Base-by-base conservation (phyloP, 2,888 invertebrate genomes). In the Scotopteryx bipunctaria region DNA sequence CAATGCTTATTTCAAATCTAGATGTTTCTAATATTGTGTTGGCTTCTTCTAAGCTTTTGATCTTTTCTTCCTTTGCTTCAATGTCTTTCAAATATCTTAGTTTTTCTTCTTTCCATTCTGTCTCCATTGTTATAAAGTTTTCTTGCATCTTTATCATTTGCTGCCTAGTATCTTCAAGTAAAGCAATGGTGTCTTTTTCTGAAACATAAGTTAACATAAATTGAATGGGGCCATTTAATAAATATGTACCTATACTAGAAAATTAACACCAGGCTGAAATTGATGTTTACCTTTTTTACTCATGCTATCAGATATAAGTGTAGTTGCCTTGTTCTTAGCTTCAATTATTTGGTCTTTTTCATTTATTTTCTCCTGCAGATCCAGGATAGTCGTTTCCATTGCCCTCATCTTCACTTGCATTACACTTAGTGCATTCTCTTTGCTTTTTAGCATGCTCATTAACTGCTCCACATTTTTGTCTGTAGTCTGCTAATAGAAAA, bases 301-400 rank as follows among this genome's bases (percentile, higher is more conserved):
- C 50, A 95, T 85, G 79, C 93, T 94, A 64, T 94, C 95, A 3
- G 94, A 93, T 92, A 95, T 94, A 33, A 95, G 85, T 11, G 94
- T 93, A 32, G 94, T 93, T 17, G 97, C 96, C 84, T 94, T 94
- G 66, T 95, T 95, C 76, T 96, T 92, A 3, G 96, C 94, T 78
- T 94, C 94, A 69, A 97, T 95, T 41, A 97, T 94, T 69, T 95
- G 94, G 81, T 96, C 95, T 78, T 96, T 95, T 81, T 96, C 95
- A 70, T 93, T 94, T 2, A 96, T 88, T 80, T 94, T 94, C 76
- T 97, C 97, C 81, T 96, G 95, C 40, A 95, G 88, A 78, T 98
- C 97, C 59, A 97, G 81, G 37, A 97, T 92, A 55, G 92, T 92
- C 5, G 93, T 93, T 81, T 97, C 96, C 76, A 95, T 88, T 66